phyloP scores from a whole-genome alignment of 2,888 invertebrate species.

The Trileptium ribeirensis region DNA sequence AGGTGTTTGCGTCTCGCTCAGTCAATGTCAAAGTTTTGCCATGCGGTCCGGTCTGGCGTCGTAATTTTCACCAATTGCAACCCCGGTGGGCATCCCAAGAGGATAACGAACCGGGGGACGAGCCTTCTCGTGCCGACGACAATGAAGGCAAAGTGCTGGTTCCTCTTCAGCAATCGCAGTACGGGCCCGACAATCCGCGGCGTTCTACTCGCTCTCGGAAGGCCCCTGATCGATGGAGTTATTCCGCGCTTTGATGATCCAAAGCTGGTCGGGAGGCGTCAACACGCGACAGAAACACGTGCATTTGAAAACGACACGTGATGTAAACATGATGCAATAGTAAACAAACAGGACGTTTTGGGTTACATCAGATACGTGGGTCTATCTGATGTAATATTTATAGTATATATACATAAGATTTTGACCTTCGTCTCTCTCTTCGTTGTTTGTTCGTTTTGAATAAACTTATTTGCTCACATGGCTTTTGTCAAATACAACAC shows the following conservation, averaged over 20 bases:
- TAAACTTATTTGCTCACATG: no score
- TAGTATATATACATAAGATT: no score
- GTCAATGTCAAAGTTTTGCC: background rate
- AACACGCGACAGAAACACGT: no score
- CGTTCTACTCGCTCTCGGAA: background rate
- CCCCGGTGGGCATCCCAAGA: background rate
- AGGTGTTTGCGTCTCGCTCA: background rate
- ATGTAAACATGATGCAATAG: no score
- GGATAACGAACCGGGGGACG: background rate
- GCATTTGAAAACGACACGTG: no score
- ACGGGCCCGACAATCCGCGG: background rate
- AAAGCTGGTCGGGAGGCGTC: conserved; percentile 60
- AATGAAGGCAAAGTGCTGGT: background rate
- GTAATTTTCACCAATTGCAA: background rate
- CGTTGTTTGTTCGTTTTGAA: no score
- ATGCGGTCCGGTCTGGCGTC: background rate
- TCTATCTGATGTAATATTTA: no score
- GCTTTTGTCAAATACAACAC: no score
- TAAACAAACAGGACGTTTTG: no score
- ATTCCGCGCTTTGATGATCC: no score
- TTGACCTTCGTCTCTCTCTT: no score
- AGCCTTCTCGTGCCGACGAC: background rate
- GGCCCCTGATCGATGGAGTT: background rate
- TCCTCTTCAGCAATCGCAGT: background rate
- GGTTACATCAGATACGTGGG: no score